Conservation (phyloP, 2,113 vertebrate species). For the human (Homo sapiens) region GRCh38 chr5:14985001-14985500, state of each 20-base stretch:
- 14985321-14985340: not conserved
- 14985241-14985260: not conserved
- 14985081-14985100: not conserved
- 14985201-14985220: not conserved
- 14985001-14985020: not conserved
- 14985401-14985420: not conserved
- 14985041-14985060: not conserved
- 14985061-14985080: not conserved
- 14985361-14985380: not conserved
- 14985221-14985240: not conserved
- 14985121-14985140: not conserved
- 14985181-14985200: not conserved
- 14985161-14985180: not conserved
- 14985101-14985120: not conserved
- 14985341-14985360: not conserved
- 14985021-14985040: not conserved
- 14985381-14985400: too few species aligned
- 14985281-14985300: not conserved
- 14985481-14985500: accelerated
- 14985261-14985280: not conserved
- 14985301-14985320: too few species aligned
- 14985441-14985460: accelerated
- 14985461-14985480: not conserved
- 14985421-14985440: not conserved
- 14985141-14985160: not conserved